Base-by-base conservation (phyloP, 2,113 vertebrate species). In the Pluvianellus socialis region DNA sequence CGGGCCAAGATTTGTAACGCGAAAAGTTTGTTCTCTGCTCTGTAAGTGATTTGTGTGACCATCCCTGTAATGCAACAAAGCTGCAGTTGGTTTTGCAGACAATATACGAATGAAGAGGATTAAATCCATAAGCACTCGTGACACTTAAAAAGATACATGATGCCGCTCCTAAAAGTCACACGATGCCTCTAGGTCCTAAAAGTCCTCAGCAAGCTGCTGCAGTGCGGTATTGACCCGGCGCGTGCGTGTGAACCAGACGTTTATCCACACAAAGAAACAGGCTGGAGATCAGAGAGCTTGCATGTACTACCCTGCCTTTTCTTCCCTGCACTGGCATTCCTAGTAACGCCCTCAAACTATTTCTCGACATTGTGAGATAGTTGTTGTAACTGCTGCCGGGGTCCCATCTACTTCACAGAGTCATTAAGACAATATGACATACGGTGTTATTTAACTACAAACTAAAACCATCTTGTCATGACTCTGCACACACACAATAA, bases 391-490 rank as follows among this genome's bases (percentile, higher is more conserved):
- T 84, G 80, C 88, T 96, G 94, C 77, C 1, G 61, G 40, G 89
- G 89, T 96, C 92, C 89, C 90, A 85, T 97, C 73, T 86, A 86
- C 86, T 97, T 91, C 94, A 91, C 91, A 96, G 92, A 97, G 79
- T 92, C 87, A 90, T 88, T 96, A 96, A 88, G 93, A 70, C 74
- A 92, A 96, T 75, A 77, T 87, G 95, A 97, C 94, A 96, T 94
- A 86, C 63, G 94, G 71, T 95, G 66, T 87, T 95, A 90, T 90
- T 97, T 97, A 97, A 92, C 77, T 92, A 75, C 84, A 97, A 97
- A 97, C 86, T 94, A 90, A 97, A 97, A 98, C 65, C 91, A 94
- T 95, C 90, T 96, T 98, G 96, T 92, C 86, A 91, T 96, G 96
- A 96, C 84, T 96, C 94, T 93, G 88, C 92, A 94, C 94, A 93